Percentiles rank a stretch among this genome's conserved stretches.
These are phyloP conservation scores for Thunnus maccoyii DNA, from an alignment of 2,113 vertebrate species.

Conservation along the genomic window DNA sequence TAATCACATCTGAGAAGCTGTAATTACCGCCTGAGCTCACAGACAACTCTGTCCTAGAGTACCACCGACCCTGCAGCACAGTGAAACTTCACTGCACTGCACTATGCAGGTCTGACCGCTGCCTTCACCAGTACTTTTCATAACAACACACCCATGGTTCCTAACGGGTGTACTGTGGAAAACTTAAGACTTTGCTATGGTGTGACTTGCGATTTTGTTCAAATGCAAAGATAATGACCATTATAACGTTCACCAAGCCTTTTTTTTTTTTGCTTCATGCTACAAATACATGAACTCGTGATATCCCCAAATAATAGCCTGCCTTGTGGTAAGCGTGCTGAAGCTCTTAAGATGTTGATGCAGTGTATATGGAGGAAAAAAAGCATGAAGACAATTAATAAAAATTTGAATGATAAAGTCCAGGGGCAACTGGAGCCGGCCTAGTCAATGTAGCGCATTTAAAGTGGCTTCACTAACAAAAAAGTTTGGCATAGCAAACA, in stretches of 20 bases:
- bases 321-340: conserved; percentile 4
- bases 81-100: conserved; percentile 20
- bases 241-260: neutral
- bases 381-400: conserved; percentile 32
- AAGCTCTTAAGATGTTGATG: conserved; percentile 22
- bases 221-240: conserved; percentile 36
- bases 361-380: conserved; percentile 23
- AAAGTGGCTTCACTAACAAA: conserved; percentile 18
- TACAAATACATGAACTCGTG: conserved; percentile 18
- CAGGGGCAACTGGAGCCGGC: neutral
- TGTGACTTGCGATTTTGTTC: conserved; percentile 20
- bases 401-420: conserved; percentile 4
- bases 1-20: conserved; percentile 86
- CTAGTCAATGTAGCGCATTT: neutral
- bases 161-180: conserved; percentile 2
- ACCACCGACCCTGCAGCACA: conserved; percentile 63
- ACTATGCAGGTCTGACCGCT: conserved; percentile 6
- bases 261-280: conserved; percentile 6
- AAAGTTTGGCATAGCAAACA: neutral
- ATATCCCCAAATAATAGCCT: neutral
- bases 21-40: conserved; percentile 84
- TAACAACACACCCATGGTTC: conserved; percentile 27
- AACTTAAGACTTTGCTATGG: neutral
- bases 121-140: conserved; percentile 13
- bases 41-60: conserved; percentile 75